Conservation (phyloP, 2,113 vertebrate genomes). For the Tupaia tana region DNA sequence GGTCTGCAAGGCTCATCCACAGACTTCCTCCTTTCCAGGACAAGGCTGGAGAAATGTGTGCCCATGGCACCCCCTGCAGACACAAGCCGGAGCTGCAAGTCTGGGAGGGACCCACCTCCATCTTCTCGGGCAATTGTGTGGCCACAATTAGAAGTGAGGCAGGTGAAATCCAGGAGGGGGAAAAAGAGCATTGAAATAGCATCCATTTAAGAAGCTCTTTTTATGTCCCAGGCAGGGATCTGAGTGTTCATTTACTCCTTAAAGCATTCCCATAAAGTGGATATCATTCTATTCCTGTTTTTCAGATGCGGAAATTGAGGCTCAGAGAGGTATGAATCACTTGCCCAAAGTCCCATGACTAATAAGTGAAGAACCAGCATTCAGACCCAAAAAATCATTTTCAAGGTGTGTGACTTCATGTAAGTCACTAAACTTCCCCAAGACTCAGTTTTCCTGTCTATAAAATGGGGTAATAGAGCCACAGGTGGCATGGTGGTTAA, state of each 20-base stretch:
- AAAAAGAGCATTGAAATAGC: not conserved
- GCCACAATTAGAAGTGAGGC: not conserved
- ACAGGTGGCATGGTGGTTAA: too few species aligned
- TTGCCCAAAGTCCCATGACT: not conserved
- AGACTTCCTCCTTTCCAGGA: not conserved
- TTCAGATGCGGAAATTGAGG: not conserved
- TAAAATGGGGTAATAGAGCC: not conserved
- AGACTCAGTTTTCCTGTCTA: not conserved
- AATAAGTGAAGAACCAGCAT: not conserved
- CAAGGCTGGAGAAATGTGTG: not conserved
- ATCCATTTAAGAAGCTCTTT: not conserved
- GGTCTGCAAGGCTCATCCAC: not conserved
- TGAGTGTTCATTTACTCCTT: not conserved
- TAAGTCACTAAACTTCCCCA: not conserved
- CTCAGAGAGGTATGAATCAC: not conserved
- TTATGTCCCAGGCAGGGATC: not conserved
- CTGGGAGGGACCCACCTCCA: not conserved
- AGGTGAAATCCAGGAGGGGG: not conserved
- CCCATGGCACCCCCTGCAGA: not conserved
- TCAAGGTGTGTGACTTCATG: not conserved
- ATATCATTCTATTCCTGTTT: not conserved
- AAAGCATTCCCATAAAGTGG: not conserved
- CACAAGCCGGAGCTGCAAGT: not conserved
- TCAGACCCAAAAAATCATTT: not conserved
- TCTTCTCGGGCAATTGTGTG: not conserved